Conservation (phyloP, 2,113 vertebrate species). For the Noctilio leporinus region DNA sequence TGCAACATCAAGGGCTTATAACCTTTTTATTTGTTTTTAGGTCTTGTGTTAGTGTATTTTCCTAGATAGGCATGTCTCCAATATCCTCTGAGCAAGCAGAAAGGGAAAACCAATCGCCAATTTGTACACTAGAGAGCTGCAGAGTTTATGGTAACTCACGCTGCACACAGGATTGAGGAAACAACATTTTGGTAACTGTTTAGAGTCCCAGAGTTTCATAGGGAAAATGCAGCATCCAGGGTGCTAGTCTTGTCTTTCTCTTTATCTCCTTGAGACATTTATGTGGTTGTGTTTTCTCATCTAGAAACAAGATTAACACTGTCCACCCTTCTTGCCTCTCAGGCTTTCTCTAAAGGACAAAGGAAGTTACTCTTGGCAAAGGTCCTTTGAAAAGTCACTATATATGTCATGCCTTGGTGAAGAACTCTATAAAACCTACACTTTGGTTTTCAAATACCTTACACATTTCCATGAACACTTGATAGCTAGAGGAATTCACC, state of each 20-base stretch:
- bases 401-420: neutral
- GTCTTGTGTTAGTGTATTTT: neutral
- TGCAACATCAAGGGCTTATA: neutral
- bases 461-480: neutral
- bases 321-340: no score
- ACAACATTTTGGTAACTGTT: neutral
- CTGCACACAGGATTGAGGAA: neutral
- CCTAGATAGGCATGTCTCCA: neutral
- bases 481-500: neutral
- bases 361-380: neutral
- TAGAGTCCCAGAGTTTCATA: neutral
- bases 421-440: neutral
- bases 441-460: neutral
- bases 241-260: neutral
- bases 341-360: neutral
- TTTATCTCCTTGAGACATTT: neutral
- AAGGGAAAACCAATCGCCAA: neutral
- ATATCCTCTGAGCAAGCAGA: no score
- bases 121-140: neutral
- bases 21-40: neutral
- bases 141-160: neutral
- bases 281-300: no score
- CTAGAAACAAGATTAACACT: no score
- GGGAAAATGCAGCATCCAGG: neutral
- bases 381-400: neutral